Conservation (phyloP, 2,113 vertebrate genomes). For the Gorilla gorilla region DNA sequence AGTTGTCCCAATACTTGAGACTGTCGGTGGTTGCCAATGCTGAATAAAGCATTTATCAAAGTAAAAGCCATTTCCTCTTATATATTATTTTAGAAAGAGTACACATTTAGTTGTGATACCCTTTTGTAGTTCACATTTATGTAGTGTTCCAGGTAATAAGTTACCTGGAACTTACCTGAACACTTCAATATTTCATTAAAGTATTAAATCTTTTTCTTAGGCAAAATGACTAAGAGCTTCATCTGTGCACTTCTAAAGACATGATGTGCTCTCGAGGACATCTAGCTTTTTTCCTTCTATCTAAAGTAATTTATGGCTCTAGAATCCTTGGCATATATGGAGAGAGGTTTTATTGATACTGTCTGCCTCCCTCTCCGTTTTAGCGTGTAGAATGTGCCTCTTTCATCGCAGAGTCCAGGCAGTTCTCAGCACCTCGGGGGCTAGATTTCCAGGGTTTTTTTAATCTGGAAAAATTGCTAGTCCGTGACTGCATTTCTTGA, state of each 20-base stretch:
- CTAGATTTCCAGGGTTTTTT: background rate
- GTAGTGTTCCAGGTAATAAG: background rate
- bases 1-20: fast-evolving
- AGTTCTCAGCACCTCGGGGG: background rate
- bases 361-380: background rate
- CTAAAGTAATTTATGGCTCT: background rate
- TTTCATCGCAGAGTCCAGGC: background rate
- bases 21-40: background rate
- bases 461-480: no score
- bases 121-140: no score
- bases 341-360: fast-evolving
- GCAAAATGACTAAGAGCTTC: background rate
- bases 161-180: no score
- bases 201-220: background rate
- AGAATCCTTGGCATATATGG: fast-evolving
- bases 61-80: background rate
- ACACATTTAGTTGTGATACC: no score
- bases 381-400: background rate
- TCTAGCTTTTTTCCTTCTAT: background rate
- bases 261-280: background rate
- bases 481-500: background rate
- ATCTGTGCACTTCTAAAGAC: background rate
- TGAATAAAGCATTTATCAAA: background rate
- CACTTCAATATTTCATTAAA: no score
- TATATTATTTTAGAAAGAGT: background rate